Percentiles rank a stretch among this genome's conserved stretches.
Evolutionary conservation across 2,888 invertebrate genomes (phyloP).

Genomic region (Sialis fuliginosa): DNA sequence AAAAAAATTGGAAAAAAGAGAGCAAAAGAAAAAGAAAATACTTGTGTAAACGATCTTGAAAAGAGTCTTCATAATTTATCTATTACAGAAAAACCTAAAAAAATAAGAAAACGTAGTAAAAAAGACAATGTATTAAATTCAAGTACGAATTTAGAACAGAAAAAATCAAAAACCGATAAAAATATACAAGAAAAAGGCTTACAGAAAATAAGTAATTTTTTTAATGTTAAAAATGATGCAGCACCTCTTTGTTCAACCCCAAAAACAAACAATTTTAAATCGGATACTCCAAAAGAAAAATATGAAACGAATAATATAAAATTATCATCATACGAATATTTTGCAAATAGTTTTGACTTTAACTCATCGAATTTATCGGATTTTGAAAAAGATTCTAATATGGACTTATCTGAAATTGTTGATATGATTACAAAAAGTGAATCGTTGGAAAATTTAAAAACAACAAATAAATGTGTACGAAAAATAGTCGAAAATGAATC

Average conservation of each 20-base stretch:
- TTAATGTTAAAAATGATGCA: no score
- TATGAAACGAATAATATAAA: conserved; percentile 1
- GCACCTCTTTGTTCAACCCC: no score
- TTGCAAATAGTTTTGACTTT: conserved; percentile 10
- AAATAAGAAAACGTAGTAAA: conserved; percentile 12
- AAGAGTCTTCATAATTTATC: not conserved
- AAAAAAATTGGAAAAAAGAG: no score
- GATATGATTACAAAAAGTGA: conserved; percentile 25
- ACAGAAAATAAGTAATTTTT: no score
- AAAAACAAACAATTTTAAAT: conserved; percentile 9
- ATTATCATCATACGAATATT: conserved; percentile 4
- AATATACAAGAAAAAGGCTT: no score
- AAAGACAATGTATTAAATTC: conserved; percentile 2
- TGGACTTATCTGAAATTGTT: conserved; percentile 33
- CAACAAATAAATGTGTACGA: no score
- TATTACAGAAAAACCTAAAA: conserved; percentile 14
- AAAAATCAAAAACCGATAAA: no score
- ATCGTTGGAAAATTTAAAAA: no score
- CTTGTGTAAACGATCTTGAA: not conserved
- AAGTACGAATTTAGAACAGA: no score
- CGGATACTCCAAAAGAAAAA: conserved; percentile 7
- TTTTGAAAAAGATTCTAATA: conserved; percentile 24
- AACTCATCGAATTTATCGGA: conserved; percentile 19
- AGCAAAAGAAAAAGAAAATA: no score
- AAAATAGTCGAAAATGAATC: no score